A percentile compares a stretch with the other conserved stretches of the same genome.
Conservation (phyloP, 2,888 invertebrate species). For the Myathropa florea region DNA sequence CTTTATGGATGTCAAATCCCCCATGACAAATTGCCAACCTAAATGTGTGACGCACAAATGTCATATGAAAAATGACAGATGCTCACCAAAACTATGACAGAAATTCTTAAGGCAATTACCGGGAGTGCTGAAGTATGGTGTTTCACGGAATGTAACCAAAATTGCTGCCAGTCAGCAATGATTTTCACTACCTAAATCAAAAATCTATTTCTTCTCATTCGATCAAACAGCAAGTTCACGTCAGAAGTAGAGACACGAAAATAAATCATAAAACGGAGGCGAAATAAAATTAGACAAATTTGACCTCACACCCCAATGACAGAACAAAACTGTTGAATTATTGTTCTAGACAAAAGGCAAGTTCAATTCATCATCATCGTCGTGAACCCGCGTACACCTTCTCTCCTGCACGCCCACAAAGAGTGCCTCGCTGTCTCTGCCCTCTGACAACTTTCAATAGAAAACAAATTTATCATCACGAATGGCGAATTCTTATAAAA, state of each 20-base stretch:
- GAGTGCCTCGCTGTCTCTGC: constrained; percentile 1
- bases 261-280: constrained; percentile 34
- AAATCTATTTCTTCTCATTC: not conserved
- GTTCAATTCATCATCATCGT: constrained; percentile 52
- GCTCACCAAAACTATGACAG: not conserved
- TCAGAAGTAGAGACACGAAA: not conserved
- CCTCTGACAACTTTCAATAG: constrained; percentile 55
- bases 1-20: not conserved
- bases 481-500: constrained; percentile 36
- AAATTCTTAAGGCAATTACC: not conserved
- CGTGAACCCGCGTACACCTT: constrained; percentile 46
- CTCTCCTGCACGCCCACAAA: constrained; percentile 1
- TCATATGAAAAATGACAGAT: not conserved
- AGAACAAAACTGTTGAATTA: constrained; percentile 42
- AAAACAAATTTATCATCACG: constrained; percentile 61
- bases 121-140: not conserved
- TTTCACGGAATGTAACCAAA: not conserved
- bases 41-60: not conserved
- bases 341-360: constrained; percentile 11
- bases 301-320: constrained; percentile 10
- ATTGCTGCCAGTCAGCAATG: not conserved
- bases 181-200: not conserved
- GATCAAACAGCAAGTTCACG: not conserved
- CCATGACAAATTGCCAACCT: not conserved
- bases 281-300: constrained; percentile 58